Conservation (phyloP, 2,888 invertebrate species). For the Ennomos erosarius region DNA sequence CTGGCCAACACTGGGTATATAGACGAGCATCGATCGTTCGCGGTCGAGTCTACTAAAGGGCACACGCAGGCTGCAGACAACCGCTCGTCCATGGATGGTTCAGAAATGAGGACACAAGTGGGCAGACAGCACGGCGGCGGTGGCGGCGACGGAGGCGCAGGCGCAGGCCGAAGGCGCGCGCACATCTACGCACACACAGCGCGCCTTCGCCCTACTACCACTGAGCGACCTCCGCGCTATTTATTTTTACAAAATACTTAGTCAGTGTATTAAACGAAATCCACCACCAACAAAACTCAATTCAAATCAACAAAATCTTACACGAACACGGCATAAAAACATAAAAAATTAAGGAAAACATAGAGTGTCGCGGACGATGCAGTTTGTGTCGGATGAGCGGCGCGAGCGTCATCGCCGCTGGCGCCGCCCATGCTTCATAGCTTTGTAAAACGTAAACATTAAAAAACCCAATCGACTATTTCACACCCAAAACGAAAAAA, state of each 20-base stretch:
- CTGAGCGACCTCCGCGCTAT: conserved; percentile 43
- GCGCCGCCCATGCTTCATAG: conserved; percentile 82
- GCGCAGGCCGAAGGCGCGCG: conserved; percentile 61
- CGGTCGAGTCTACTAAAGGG: conserved; percentile 51
- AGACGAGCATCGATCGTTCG: conserved; percentile 58
- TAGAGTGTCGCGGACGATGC: conserved; percentile 83
- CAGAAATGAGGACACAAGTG: conserved; percentile 12
- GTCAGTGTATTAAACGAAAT: conserved; percentile 85
- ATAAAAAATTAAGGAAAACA: conserved; percentile 78
- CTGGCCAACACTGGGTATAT: conserved; percentile 42
- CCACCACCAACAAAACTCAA: conserved; percentile 85
- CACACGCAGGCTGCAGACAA: conserved; percentile 45
- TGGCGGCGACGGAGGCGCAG: conserved; percentile 42
- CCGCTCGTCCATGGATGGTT: conserved; percentile 11
- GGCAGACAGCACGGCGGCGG: conserved; percentile 56
- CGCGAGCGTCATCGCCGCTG: conserved; percentile 66
- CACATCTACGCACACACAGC: conserved; percentile 76
- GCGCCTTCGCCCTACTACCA: conserved; percentile 55
- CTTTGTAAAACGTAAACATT: conserved; percentile 82
- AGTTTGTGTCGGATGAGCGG: conserved; percentile 78
- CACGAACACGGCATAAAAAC: conserved; percentile 84
- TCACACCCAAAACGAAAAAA: conserved; percentile 85
- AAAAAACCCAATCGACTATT: conserved; percentile 85
- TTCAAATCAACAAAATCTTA: conserved; percentile 84
- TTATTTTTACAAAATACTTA: conserved; percentile 54